Evolutionary conservation across 2,888 invertebrate genomes (phyloP), one percentile per base, ranked within the genome.

Genomic region (Blastobasis lacticolella): DNA sequence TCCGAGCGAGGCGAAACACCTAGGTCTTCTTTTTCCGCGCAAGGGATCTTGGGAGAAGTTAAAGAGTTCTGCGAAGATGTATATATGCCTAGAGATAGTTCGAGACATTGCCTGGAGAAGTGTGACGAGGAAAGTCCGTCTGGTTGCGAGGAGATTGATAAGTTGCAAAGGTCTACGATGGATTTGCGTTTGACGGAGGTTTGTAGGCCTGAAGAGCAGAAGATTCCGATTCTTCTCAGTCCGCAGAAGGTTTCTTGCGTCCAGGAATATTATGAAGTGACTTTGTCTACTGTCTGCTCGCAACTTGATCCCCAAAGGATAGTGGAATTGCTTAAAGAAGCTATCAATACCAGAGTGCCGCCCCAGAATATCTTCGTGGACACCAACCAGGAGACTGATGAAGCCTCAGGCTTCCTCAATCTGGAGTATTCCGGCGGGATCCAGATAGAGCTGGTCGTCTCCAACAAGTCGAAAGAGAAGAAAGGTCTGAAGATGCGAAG

Each of bases 401-500:
- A 83, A 38, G 71, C 75, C 5, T 87, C 89, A 0, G 89, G 91
- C 6, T 90, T 90, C 62, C 67, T 91, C 1, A 93, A 92, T 57
- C 80, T 95, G 53, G 93, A 94, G 70, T 94, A 94, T 69, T 94
- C 94, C 0, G 94, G 95, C 0, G 96, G 95, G 0, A 92, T 96
- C 58, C 95, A 96, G 78, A 95, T 96, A 40, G 95, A 96, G 68
- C 78, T 97, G 66, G 92, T 94, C 62, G 92, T 96, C 7, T 94
- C 92, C 67, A 92, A 93, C 58, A 91, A 93, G 66, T 84, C 89
- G 44, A 90, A 92, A 69, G 93, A 93, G 67, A 92, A 91, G 49
- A 95, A 95, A 63, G 95, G 95, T 6, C 89, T 96, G 64, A 95
- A 96, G 64, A 91, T 97, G 92, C 86, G 96, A 51, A 87, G 96